phyloP scores from a whole-genome alignment of 2,113 vertebrate species.

The Panthera tigris region DNA sequence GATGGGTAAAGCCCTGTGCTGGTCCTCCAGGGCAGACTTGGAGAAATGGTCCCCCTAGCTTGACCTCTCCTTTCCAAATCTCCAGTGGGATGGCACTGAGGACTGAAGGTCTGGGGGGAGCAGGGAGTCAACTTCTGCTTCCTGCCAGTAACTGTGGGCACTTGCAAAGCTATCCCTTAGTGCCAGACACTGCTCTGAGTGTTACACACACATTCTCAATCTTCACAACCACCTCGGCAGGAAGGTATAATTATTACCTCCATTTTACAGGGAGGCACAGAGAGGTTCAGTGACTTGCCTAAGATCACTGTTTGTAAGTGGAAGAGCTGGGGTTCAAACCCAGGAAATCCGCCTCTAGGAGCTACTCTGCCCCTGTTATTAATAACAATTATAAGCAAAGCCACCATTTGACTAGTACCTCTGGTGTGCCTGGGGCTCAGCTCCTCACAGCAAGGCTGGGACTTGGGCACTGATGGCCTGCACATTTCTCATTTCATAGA shows the following conservation, averaged over 20 bases:
- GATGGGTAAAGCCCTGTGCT: no score
- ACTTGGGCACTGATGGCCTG: not conserved
- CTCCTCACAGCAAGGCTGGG: not conserved
- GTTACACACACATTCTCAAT: not conserved
- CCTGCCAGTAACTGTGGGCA: not conserved
- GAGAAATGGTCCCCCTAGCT: no score
- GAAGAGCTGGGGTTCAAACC: not conserved
- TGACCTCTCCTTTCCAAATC: not conserved
- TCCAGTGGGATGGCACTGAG: not conserved
- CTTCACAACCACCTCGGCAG: rapidly evolving
- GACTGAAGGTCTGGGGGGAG: not conserved
- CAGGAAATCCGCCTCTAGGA: not conserved
- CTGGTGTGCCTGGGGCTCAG: not conserved
- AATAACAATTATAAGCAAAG: not conserved
- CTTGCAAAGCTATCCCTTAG: not conserved
- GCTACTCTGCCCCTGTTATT: not conserved
- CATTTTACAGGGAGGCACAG: not conserved
- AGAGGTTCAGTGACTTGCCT: not conserved
- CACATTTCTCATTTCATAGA: not conserved
- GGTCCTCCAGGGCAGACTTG: not conserved
- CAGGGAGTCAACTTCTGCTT: not conserved
- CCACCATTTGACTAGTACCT: not conserved
- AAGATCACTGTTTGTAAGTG: not conserved
- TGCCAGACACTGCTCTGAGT: not conserved
- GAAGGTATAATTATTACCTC: not conserved